Conservation (phyloP, 2,113 vertebrate species). For the Cyprinodon variegatus region DNA sequence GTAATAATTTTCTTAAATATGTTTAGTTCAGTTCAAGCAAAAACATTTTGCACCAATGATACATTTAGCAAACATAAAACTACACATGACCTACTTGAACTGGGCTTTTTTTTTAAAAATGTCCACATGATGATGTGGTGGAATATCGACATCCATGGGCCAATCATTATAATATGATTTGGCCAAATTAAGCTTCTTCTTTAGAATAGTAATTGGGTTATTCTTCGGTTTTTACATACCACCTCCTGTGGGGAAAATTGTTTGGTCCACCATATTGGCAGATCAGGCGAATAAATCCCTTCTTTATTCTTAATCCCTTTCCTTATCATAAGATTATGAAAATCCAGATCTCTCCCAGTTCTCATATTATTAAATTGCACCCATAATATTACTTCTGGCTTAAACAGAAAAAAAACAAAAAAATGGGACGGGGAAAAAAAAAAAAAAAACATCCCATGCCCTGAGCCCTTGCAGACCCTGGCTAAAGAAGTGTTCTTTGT, state of each 20-base stretch:
- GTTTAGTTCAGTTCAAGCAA: no score
- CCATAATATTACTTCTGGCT: slow-evolving; percentile 78
- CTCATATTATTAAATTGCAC: slow-evolving; percentile 84
- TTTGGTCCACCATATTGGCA: slow-evolving; percentile 82
- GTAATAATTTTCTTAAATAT: background rate
- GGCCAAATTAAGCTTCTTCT: slow-evolving; percentile 61
- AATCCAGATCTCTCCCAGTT: slow-evolving; percentile 80
- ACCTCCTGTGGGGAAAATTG: slow-evolving; percentile 78
- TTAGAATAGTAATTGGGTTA: slow-evolving; percentile 68
- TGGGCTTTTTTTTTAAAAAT: background rate
- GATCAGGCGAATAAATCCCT: slow-evolving; percentile 87
- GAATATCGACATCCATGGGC: slow-evolving; percentile 26
- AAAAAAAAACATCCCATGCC: slow-evolving; percentile 40
- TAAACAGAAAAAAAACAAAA: slow-evolving; percentile 75
- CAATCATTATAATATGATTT: slow-evolving; percentile 33
- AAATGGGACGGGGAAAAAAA: slow-evolving; percentile 65
- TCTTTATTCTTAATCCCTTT: slow-evolving; percentile 84
- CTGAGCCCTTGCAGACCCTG: slow-evolving; percentile 42
- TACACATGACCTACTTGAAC: no score
- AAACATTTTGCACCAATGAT: no score
- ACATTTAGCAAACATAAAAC: no score
- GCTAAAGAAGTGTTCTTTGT: slow-evolving; percentile 73
- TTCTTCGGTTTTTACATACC: slow-evolving; percentile 63
- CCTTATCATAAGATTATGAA: slow-evolving; percentile 85
- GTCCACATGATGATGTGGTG: background rate